A percentile compares a stretch with the other conserved stretches of the same genome.
Evolutionary conservation across 2,797 vertebrate species (phyloP).

Genomic region (Babyrousa celebensis): DNA sequence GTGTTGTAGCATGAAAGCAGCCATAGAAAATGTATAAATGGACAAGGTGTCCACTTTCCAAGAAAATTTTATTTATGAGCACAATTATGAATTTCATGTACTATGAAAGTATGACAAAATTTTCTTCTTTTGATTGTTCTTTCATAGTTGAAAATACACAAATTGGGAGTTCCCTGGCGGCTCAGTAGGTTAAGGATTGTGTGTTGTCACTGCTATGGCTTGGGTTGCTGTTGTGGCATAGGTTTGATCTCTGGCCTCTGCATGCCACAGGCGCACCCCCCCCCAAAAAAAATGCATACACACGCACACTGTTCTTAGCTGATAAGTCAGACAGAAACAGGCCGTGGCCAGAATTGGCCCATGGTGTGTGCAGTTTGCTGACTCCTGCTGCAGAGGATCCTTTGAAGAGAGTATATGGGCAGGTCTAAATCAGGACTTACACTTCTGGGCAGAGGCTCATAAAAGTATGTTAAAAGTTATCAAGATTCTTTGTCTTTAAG

Average conservation of each 20-base stretch:
- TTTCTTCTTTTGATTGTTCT: conserved; percentile 1
- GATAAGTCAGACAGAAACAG: background rate
- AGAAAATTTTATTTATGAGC: background rate
- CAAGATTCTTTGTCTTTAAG: background rate
- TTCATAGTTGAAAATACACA: background rate
- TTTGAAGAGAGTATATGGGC: background rate
- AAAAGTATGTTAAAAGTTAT: background rate
- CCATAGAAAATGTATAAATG: background rate
- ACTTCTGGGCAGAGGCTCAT: background rate
- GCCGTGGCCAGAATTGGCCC: background rate
- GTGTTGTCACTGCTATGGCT: too few relatives aligned
- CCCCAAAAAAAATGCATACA: too few relatives aligned
- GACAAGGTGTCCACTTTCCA: background rate
- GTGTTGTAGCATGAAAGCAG: background rate
- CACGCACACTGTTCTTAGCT: background rate
- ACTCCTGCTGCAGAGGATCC: background rate
- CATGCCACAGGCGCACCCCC: too few relatives aligned
- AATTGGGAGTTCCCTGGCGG: too few relatives aligned
- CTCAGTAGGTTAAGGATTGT: too few relatives aligned
- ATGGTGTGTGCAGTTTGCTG: background rate
- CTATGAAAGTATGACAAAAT: background rate
- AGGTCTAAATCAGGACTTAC: background rate
- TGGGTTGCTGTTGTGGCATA: too few relatives aligned
- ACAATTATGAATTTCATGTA: conserved; percentile 36
- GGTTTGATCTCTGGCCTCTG: too few relatives aligned